Conservation (phyloP, 1,140 invertebrate genomes). For the Drosophila pandora region DNA sequence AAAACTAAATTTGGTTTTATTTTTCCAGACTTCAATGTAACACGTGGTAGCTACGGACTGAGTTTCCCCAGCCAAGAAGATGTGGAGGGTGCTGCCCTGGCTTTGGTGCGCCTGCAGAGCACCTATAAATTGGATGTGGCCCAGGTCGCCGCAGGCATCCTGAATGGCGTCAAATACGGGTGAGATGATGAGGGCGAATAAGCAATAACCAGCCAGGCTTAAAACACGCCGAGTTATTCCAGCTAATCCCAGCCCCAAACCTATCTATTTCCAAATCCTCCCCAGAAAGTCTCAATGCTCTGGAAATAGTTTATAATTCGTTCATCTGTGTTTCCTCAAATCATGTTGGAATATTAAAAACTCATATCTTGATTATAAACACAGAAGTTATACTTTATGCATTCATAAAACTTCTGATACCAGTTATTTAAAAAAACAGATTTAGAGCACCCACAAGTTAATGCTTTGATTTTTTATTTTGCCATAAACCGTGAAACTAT, state of each 20-base stretch:
- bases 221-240: conserved; percentile 47
- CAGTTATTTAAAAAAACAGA: neutral
- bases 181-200: conserved; percentile 82
- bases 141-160: conserved; percentile 93
- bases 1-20: neutral
- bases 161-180: conserved; percentile 94
- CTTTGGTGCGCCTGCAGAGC: conserved; percentile 96
- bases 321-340: neutral
- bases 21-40: conserved; percentile 65
- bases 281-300: neutral
- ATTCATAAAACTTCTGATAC: neutral
- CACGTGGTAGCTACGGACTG: conserved; percentile 87
- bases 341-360: neutral
- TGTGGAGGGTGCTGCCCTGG: conserved; percentile 95
- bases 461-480: neutral
- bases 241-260: conserved; percentile 27
- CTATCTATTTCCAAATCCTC: neutral
- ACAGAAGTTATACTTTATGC: neutral
- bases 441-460: conserved; percentile 9
- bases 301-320: neutral
- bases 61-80: conserved; percentile 95
- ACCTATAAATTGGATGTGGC: conserved; percentile 97
- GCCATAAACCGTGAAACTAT: neutral
- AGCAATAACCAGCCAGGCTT: conserved; percentile 74
- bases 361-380: neutral